Evolutionary conservation across 2,113 vertebrate species (phyloP).

Genomic region (Megaptera novaeangliae): DNA sequence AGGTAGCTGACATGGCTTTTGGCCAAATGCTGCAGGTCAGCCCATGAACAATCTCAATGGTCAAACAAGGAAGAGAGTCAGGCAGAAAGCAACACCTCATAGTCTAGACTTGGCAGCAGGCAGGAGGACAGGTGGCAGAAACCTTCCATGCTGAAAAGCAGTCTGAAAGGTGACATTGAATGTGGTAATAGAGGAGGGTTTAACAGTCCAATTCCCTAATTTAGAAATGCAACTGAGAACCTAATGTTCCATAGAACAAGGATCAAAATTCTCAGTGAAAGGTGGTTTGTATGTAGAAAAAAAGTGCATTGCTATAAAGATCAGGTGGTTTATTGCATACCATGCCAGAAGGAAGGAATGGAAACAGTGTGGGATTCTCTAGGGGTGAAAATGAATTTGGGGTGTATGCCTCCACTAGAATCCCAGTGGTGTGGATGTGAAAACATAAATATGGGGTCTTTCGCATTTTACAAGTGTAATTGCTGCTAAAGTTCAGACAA

Average conservation of each 20-base stretch:
- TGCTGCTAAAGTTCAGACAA: not conserved
- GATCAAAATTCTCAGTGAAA: slow-evolving; percentile 38
- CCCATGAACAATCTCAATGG: not conserved
- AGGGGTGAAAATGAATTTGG: slow-evolving; percentile 7
- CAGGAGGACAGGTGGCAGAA: slow-evolving; percentile 51
- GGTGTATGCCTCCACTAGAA: not conserved
- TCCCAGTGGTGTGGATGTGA: not conserved
- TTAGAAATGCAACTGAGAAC: slow-evolving; percentile 40
- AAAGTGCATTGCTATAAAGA: slow-evolving; percentile 37
- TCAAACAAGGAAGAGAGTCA: not conserved
- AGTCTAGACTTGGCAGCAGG: slow-evolving; percentile 18
- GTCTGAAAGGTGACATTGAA: slow-evolving; percentile 59
- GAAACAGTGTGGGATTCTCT: not conserved
- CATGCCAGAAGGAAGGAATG: not conserved
- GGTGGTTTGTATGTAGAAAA: not conserved
- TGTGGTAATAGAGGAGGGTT: slow-evolving; percentile 2
- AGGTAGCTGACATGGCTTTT: not conserved
- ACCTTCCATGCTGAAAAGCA: slow-evolving; percentile 47
- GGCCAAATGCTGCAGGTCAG: not conserved
- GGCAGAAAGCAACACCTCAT: not conserved
- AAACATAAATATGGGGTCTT: not conserved
- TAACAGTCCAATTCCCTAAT: slow-evolving; percentile 10
- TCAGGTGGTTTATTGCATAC: not conserved
- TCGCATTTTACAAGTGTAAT: not conserved
- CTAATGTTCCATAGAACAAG: slow-evolving; percentile 20